Evolutionary conservation across 2,888 invertebrate species (phyloP).

Genomic region (Cacoxenus indagator): DNA sequence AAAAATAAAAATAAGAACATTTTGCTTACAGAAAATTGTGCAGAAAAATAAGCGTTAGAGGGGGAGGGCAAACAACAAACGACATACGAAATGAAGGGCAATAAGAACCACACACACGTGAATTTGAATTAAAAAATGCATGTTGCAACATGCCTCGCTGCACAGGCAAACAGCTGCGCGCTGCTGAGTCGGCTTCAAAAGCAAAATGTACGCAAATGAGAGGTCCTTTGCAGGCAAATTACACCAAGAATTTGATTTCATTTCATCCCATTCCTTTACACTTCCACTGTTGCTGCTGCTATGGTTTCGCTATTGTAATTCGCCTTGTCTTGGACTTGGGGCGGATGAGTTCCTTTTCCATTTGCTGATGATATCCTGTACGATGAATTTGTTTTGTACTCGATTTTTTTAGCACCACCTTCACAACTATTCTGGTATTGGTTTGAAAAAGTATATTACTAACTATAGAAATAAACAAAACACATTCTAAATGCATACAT

Average conservation of each 20-base stretch:
- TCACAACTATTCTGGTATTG: not conserved
- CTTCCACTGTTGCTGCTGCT: not conserved
- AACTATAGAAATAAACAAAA: not conserved
- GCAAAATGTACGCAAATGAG: not conserved
- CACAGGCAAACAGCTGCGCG: slow-evolving; percentile 19
- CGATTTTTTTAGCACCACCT: not conserved
- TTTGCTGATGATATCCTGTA: slow-evolving; percentile 11
- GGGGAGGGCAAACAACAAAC: not conserved
- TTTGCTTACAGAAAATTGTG: slow-evolving; percentile 5
- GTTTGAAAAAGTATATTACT: not conserved
- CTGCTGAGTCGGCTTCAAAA: not conserved
- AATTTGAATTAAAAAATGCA: not conserved
- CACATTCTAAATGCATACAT: too few relatives aligned
- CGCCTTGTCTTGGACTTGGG: not conserved
- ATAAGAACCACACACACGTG: not conserved
- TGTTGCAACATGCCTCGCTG: slow-evolving; percentile 5
- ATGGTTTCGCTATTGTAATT: not conserved
- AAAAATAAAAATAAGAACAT: too few relatives aligned
- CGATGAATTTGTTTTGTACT: slow-evolving; percentile 9
- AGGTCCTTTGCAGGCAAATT: not conserved
- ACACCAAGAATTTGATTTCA: not conserved
- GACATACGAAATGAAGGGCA: not conserved
- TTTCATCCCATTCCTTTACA: too few relatives aligned
- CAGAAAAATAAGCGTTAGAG: not conserved
- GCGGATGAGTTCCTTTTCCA: not conserved